Evolutionary conservation across 2,888 invertebrate species (phyloP).

Genomic region (Chrysina gloriosa): DNA sequence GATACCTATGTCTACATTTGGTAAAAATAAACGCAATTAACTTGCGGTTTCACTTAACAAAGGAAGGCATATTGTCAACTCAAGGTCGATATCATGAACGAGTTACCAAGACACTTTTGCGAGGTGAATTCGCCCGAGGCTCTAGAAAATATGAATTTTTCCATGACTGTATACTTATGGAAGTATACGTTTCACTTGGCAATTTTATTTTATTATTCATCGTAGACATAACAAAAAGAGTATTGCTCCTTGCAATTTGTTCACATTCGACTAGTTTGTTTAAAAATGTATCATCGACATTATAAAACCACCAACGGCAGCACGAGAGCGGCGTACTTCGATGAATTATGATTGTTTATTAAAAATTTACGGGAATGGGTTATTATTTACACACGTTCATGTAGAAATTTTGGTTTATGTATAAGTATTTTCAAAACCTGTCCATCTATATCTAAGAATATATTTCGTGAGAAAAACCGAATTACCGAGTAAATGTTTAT

Average conservation of each 20-base stretch:
- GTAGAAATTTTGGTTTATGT: too few relatives aligned
- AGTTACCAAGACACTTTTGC: constrained; percentile 18
- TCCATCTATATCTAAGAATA: too few relatives aligned
- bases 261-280: constrained; percentile 5
- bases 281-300: constrained; percentile 17
- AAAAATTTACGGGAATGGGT: not conserved
- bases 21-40: constrained; percentile 1
- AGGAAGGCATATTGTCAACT: not conserved
- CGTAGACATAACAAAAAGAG: constrained; percentile 20
- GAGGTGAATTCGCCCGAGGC: constrained; percentile 17
- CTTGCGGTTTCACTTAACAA: constrained; percentile 16
- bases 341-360: not conserved
- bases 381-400: not conserved
- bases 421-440: too few relatives aligned
- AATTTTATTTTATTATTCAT: constrained; percentile 29
- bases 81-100: constrained; percentile 4
- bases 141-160: constrained; percentile 34
- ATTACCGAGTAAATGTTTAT: too few relatives aligned
- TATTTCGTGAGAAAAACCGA: too few relatives aligned
- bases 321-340: not conserved
- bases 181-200: constrained; percentile 17
- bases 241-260: constrained; percentile 1
- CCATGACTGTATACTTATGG: constrained; percentile 27
- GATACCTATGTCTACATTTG: too few relatives aligned
- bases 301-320: not conserved